phyloP scores from a whole-genome alignment of 2,797 vertebrate genomes.

The Oreochromis mossambicus region DNA sequence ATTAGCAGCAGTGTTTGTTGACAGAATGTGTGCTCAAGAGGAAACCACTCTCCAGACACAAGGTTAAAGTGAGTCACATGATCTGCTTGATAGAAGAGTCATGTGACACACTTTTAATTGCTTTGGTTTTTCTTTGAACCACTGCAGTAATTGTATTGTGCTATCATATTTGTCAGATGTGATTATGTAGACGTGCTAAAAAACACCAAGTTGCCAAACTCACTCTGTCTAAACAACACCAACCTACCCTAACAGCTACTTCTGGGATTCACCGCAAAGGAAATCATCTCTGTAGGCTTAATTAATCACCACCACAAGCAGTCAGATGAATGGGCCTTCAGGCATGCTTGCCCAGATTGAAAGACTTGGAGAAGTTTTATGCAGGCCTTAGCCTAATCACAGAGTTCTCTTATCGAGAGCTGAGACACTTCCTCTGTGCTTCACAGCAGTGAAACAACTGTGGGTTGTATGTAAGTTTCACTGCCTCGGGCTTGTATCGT shows the following conservation, averaged over 20 bases:
- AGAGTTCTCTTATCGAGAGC: conserved; percentile 23
- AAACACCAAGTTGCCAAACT: conserved; percentile 21
- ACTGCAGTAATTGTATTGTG: not conserved
- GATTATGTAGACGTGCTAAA: not conserved
- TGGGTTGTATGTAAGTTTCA: conserved; percentile 20
- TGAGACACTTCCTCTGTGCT: conserved; percentile 9
- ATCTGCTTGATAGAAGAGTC: not conserved
- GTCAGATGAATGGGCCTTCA: conserved; percentile 43
- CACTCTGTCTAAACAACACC: conserved; percentile 37
- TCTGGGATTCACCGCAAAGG: conserved; percentile 30
- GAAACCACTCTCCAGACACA: conserved; percentile 19
- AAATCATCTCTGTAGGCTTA: conserved; percentile 44
- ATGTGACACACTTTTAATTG: not conserved
- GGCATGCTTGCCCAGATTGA: conserved; percentile 31
- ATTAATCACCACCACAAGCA: conserved; percentile 59
- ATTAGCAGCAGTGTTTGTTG: conserved; percentile 34
- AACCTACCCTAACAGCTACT: conserved; percentile 13
- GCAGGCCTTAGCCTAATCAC: conserved; percentile 32
- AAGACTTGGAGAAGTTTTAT: conserved; percentile 40
- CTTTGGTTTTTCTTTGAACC: not conserved
- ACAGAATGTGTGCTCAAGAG: conserved; percentile 12
- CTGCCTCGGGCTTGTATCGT: conserved; percentile 16
- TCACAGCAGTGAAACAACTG: conserved; percentile 2
- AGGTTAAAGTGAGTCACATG: conserved; percentile 20
- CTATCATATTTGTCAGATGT: not conserved